These are phyloP conservation scores for Hydraecia micacea DNA, from an alignment of 2,888 invertebrate species.

Conservation along the genomic window DNA sequence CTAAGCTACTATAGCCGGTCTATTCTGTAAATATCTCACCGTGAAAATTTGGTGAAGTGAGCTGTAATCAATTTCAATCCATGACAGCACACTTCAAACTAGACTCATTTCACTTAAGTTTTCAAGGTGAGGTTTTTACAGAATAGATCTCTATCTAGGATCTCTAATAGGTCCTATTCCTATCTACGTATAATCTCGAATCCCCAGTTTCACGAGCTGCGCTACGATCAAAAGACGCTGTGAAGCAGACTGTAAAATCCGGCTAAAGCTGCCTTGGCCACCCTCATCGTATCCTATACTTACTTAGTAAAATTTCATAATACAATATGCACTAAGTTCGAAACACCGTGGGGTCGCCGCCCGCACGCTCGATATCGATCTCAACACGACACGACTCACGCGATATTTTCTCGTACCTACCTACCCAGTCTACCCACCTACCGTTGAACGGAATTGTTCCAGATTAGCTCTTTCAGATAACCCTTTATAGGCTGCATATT, in stretches of 20 bases:
- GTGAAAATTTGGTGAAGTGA: not conserved
- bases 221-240: constrained; percentile 36
- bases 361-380: constrained; percentile 81
- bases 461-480: constrained; percentile 69
- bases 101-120: not conserved
- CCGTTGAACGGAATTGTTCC: constrained; percentile 67
- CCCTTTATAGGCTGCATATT: constrained; percentile 31
- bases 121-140: not conserved
- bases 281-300: constrained; percentile 1
- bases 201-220: not conserved
- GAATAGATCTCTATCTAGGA: not conserved
- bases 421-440: constrained; percentile 10
- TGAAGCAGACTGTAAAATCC: constrained; percentile 58
- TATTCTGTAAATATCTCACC: not conserved
- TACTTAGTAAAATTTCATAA: constrained; percentile 36
- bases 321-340: constrained; percentile 63
- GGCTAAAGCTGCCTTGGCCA: constrained; percentile 23
- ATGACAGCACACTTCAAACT: not conserved
- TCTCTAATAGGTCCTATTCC: not conserved
- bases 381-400: constrained; percentile 74
- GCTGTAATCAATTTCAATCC: not conserved
- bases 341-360: constrained; percentile 76
- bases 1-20: not conserved
- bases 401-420: constrained; percentile 71
- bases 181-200: not conserved